Evolutionary conservation across 2,797 vertebrate genomes (phyloP).

Genomic region (Betta splendens): DNA sequence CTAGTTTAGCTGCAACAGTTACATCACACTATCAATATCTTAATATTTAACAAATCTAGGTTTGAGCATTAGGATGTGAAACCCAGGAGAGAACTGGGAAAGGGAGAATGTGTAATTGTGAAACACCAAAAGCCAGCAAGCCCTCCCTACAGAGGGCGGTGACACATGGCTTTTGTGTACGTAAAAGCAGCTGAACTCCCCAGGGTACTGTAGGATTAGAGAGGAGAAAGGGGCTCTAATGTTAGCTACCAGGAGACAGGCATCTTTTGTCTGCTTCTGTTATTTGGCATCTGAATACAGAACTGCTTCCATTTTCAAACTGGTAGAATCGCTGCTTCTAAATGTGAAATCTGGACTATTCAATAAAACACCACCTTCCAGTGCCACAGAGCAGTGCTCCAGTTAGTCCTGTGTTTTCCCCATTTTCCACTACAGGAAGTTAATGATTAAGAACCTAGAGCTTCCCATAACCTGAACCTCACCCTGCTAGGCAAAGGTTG

Average conservation of each 20-base stretch:
- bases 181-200: constrained; percentile 23
- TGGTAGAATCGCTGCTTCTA: constrained; percentile 51
- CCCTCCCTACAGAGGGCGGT: not conserved
- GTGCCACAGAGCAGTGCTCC: constrained; percentile 40
- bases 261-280: constrained; percentile 65
- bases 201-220: constrained; percentile 60
- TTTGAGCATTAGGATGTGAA: constrained; percentile 4
- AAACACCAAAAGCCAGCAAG: not conserved
- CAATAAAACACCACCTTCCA: constrained; percentile 27
- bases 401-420: constrained; percentile 36
- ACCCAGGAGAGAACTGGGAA: not conserved
- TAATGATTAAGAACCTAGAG: not conserved
- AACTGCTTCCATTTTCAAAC: constrained; percentile 63
- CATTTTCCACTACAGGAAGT: not conserved
- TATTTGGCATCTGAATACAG: constrained; percentile 63
- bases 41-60: too few species aligned
- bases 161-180: constrained; percentile 18
- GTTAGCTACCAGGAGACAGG: constrained; percentile 62
- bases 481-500: not conserved
- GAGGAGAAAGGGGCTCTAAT: constrained; percentile 57
- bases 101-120: not conserved
- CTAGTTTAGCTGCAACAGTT: constrained; percentile 5
- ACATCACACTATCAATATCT: constrained; percentile 9
- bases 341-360: constrained; percentile 60
- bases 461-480: not conserved